These are phyloP conservation scores for Channa argus DNA, from an alignment of 2,113 vertebrate genomes.

Conservation along the genomic window DNA sequence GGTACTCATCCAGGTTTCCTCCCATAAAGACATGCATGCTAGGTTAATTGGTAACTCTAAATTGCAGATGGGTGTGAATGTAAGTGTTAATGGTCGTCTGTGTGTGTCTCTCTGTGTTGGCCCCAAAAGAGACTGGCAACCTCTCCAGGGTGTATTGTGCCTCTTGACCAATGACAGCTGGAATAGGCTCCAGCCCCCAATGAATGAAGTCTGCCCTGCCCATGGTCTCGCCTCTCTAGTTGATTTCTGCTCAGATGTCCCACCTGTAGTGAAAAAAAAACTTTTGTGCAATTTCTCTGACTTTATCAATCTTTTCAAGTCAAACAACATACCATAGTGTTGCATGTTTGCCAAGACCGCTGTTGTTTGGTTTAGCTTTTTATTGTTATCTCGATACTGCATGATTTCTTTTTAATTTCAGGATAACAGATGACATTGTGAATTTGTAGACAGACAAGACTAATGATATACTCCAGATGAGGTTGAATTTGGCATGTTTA, in stretches of 20 bases:
- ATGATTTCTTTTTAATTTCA: constrained; percentile 33
- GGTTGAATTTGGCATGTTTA: constrained; percentile 17
- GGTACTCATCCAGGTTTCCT: too few relatives aligned
- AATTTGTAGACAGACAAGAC: constrained; percentile 1
- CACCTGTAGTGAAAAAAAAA: background rate
- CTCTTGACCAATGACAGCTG: too few relatives aligned
- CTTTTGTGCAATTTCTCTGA: background rate
- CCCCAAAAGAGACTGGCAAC: too few relatives aligned
- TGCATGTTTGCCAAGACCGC: constrained; percentile 18
- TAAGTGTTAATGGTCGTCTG: too few relatives aligned
- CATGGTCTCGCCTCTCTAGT: too few relatives aligned
- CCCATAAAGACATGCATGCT: too few relatives aligned
- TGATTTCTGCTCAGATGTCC: constrained; percentile 12
- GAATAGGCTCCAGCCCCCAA: too few relatives aligned
- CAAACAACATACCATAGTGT: constrained; percentile 9
- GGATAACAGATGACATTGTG: constrained; percentile 19
- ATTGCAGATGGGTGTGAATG: too few relatives aligned
- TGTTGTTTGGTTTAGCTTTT: constrained; percentile 4
- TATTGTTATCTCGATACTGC: constrained; percentile 26
- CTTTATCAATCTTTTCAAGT: constrained; percentile 30
- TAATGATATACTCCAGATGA: constrained; percentile 5
- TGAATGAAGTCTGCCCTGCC: too few relatives aligned
- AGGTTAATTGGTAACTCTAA: too few relatives aligned
- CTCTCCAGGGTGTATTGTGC: too few relatives aligned
- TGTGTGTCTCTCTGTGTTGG: too few relatives aligned